phyloP scores from a whole-genome alignment of 2,113 vertebrate genomes.

The Oenanthe oenanthe region DNA sequence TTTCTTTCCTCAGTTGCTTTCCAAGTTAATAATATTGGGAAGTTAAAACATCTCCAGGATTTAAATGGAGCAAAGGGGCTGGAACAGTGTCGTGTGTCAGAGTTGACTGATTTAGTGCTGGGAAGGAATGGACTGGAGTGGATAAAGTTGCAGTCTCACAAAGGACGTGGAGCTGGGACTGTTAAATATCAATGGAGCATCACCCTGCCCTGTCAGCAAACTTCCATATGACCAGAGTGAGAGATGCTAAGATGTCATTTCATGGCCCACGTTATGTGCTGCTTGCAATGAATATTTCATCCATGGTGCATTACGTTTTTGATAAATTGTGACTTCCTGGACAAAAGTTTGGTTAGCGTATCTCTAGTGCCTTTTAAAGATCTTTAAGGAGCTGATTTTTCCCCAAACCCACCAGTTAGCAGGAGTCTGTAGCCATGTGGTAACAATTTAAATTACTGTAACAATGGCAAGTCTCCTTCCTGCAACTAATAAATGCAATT shows the following conservation, averaged over 20 bases:
- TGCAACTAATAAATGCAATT: constrained; percentile 85
- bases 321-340: constrained; percentile 74
- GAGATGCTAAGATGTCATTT: constrained; percentile 73
- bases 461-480: constrained; percentile 77
- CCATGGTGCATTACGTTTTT: constrained; percentile 73
- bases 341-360: constrained; percentile 70
- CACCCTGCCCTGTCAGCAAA: constrained; percentile 70
- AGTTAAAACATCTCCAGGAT: not conserved
- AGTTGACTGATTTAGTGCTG: constrained; percentile 47
- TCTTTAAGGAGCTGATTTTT: constrained; percentile 70
- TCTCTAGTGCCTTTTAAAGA: constrained; percentile 61
- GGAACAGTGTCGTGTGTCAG: not conserved
- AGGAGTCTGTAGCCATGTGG: constrained; percentile 77
- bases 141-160: constrained; percentile 31
- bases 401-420: constrained; percentile 71
- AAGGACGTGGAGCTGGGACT: constrained; percentile 37
- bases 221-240: constrained; percentile 47
- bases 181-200: constrained; percentile 74
- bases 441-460: constrained; percentile 82
- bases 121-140: not conserved
- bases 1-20: not conserved
- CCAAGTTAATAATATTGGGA: not conserved
- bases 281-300: constrained; percentile 67
- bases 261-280: constrained; percentile 70
- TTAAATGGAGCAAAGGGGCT: constrained; percentile 7